phyloP scores from a whole-genome alignment of 2,113 vertebrate genomes.

The Fulmarus glacialis region DNA sequence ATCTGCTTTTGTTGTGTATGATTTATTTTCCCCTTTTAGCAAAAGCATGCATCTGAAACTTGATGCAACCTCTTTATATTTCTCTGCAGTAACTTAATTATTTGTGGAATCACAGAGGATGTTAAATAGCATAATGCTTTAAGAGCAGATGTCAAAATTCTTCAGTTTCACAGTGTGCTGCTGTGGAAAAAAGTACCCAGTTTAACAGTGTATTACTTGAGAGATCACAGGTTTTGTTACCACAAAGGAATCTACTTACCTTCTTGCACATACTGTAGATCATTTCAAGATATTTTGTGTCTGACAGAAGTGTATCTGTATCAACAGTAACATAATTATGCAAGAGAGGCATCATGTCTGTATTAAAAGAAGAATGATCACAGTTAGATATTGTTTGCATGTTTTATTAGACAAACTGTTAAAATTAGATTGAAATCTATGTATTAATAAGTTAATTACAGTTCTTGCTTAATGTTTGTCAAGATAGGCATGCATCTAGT shows the following conservation, averaged over 20 bases:
- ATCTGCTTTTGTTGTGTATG: not conserved
- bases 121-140: not conserved
- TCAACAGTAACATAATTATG: constrained; percentile 99
- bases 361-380: constrained; percentile 33
- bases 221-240: not conserved
- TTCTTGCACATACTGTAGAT: constrained; percentile 99
- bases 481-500: not conserved
- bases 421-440: not conserved
- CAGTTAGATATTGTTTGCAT: not conserved
- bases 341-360: constrained; percentile 99
- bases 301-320: constrained; percentile 94
- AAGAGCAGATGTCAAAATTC: not conserved
- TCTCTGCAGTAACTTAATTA: not conserved
- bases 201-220: not conserved
- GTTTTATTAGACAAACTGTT: not conserved
- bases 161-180: not conserved
- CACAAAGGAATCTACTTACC: constrained; percentile 74
- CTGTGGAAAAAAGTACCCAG: not conserved
- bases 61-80: not conserved
- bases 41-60: not conserved
- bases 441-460: not conserved
- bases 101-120: not conserved
- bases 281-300: constrained; percentile 98
- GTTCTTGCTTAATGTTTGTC: not conserved
- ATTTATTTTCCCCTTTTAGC: not conserved